Conservation (phyloP, 2,888 invertebrate genomes). For the Cremastinae sp. region DNA sequence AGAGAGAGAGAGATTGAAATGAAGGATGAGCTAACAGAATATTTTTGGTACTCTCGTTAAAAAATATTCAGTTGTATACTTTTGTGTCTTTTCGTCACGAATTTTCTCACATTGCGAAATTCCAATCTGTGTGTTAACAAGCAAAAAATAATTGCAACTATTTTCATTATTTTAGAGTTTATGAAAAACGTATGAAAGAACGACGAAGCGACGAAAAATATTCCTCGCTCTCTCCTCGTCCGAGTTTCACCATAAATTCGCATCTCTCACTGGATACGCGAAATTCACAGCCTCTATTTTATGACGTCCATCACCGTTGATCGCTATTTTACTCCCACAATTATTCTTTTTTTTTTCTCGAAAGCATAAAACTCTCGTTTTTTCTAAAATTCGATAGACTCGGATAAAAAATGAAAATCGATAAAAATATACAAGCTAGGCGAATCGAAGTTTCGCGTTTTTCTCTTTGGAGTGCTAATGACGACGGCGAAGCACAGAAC, state of each 20-base stretch:
- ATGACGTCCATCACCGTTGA: background rate
- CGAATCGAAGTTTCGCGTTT: slow-evolving; percentile 12
- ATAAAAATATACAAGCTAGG: background rate
- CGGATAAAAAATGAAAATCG: slow-evolving; percentile 18
- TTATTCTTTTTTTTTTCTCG: background rate
- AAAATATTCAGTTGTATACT: background rate
- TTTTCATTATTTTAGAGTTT: background rate
- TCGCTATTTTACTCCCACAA: too few relatives aligned
- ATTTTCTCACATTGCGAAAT: background rate
- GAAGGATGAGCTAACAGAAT: too few relatives aligned
- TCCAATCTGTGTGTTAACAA: background rate
- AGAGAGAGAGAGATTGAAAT: too few relatives aligned
- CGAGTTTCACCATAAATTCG: background rate
- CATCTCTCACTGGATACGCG: background rate
- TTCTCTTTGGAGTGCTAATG: slow-evolving; percentile 19
- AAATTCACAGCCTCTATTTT: slow-evolving; percentile 8
- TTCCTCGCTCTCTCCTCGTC: too few relatives aligned
- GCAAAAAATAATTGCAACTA: background rate
- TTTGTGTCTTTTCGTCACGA: background rate
- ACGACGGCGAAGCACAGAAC: slow-evolving; percentile 32
- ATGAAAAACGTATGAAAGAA: background rate
- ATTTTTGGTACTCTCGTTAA: too few relatives aligned
- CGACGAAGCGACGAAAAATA: too few relatives aligned
- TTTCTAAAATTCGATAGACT: background rate
- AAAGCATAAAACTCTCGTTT: background rate